Evolutionary conservation across 2,113 vertebrate genomes (phyloP).

Genomic region (Struthidea cinerea): DNA sequence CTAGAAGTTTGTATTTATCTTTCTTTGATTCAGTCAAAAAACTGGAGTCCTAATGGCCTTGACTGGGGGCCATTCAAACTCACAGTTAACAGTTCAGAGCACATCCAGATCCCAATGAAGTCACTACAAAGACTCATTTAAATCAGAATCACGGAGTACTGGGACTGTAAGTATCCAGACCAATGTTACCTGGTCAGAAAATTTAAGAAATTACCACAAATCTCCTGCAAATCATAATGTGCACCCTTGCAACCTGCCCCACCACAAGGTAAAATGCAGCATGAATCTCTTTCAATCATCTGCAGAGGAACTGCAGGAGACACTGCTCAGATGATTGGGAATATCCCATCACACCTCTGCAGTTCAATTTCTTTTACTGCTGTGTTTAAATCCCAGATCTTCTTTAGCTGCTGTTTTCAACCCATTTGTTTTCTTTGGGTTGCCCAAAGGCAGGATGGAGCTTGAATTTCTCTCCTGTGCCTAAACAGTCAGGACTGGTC

Average conservation of each 20-base stretch:
- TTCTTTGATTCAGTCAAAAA: not conserved
- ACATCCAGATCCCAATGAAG: not conserved
- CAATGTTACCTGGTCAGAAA: not conserved
- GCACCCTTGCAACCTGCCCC: not conserved
- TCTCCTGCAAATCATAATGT: not conserved
- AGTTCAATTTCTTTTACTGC: not conserved
- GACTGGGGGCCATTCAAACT: not conserved
- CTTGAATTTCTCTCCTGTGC: not conserved
- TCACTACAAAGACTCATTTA: not conserved
- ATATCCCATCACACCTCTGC: not conserved
- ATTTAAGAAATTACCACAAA: not conserved
- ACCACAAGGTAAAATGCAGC: not conserved
- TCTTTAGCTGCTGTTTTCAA: not conserved
- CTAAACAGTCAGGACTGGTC: not conserved
- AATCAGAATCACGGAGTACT: not conserved
- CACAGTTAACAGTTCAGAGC: not conserved
- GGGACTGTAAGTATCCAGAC: not conserved
- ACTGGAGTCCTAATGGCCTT: not conserved
- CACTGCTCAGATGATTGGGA: not conserved
- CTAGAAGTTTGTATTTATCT: not conserved
- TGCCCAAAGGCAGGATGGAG: not conserved
- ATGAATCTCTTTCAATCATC: not conserved
- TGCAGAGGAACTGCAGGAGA: not conserved
- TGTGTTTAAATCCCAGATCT: not conserved
- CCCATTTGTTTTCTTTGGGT: not conserved